Conservation (phyloP, 2,797 vertebrate genomes). For the Heteromormyrus szaboi region DNA sequence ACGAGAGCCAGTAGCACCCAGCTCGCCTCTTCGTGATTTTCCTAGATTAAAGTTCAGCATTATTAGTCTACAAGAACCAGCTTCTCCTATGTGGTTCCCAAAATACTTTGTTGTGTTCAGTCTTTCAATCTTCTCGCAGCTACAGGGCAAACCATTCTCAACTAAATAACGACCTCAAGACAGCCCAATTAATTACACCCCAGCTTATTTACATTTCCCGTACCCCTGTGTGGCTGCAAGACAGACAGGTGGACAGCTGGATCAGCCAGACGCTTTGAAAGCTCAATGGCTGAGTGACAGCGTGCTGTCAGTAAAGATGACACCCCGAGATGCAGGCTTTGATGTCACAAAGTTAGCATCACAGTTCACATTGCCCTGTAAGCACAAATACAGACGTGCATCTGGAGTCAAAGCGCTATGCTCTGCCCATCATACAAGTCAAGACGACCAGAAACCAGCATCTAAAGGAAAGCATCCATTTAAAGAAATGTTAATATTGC, state of each 20-base stretch:
- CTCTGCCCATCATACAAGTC: background rate
- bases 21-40: background rate
- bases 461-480: background rate
- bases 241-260: background rate
- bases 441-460: background rate
- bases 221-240: background rate
- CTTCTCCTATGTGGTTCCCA: background rate
- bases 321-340: background rate
- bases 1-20: background rate
- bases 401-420: background rate
- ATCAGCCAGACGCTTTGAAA: background rate
- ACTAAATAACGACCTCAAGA: background rate
- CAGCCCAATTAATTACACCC: background rate
- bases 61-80: background rate
- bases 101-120: slow-evolving; percentile 1
- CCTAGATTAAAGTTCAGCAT: background rate
- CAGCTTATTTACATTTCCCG: background rate
- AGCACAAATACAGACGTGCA: background rate
- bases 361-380: background rate
- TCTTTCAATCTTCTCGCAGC: background rate
- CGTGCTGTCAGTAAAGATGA: background rate
- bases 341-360: background rate
- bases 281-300: background rate
- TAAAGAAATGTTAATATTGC: background rate
- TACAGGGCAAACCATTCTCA: background rate